Evolutionary conservation across 2,113 vertebrate genomes (phyloP), one percentile per base, ranked within the genome.

Genomic region (Pterophyllum scalare): DNA sequence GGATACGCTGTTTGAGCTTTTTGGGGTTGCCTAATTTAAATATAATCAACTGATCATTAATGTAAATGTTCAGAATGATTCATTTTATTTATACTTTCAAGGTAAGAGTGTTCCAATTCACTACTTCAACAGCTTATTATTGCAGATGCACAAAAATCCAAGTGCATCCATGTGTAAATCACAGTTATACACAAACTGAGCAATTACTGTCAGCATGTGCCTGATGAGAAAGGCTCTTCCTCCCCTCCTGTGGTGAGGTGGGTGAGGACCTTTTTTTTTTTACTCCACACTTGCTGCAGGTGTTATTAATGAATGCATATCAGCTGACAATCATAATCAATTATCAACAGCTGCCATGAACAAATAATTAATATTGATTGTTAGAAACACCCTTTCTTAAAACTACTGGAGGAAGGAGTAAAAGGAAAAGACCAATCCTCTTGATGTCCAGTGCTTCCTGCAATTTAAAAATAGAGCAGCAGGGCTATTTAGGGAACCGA

Each of bases 401-500:
- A 72, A 75, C 33, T 17, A 9, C 59, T 17, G 62, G 7, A 40
- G 33, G 35, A 57, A 7, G 2, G 46, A 72, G 67, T 33, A 31
- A 80, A 67, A 87, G 56, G 75, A 82, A 91, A 89, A 85, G 43
- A 80, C 26, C 14, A 33, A 31, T 33, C 72, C 7, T 31, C 33
- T 9, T 86, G 19, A 54, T 72, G 75, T 74, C 46, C 33, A 80
- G 75, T 31, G 78, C 79, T 81, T 31, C 83, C 74, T 85, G 59
- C 19, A 31, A 24, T 40, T 59, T 78, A 17, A 75, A 88, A 90
- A 84, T 74, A 72, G 31, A 33, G 54, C 46, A 80, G 59, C 5
- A 10, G 3, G 7, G 43, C 81, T 83, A 84, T 91, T 91, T 88
- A 19, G 33, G 62, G 76, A 79, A 84, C 15, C 65, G 52, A 79